Evolutionary conservation across 2,113 vertebrate genomes (phyloP), one percentile per base, ranked within the genome.

Genomic region (Hypocryptadius cinnamomeus): DNA sequence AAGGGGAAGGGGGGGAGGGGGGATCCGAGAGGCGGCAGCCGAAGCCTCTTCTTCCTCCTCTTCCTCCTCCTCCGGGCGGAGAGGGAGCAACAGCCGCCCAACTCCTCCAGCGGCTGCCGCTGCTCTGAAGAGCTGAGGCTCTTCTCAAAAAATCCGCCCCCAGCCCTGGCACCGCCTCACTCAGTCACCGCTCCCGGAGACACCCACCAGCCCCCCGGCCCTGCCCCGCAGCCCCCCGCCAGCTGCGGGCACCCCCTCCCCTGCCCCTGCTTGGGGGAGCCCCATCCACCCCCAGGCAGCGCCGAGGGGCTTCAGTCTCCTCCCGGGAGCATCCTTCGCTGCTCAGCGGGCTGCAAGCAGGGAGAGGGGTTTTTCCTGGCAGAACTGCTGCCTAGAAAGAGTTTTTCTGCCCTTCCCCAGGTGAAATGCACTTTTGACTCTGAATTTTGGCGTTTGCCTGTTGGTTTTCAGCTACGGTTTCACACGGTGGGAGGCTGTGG

Each of bases 11-110:
- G 97, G 96, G 89, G 45, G 96, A 17, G 23, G 57, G 57, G 57
- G n/a, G 59, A 96, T 93, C 59, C 76, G 95, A 97, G 96, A 96
- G 97, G 97, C 97, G 97, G 97, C 97, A 98, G 97, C 92, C 30
- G 47, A 44, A 92, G 78, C 66, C 72, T 96, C 94, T 86, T 95
- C 85, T 86, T 84, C 86, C 57, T 96, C 95, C 69, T 54, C 84
- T 37, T 56, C 94, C 86, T 84, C 89, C 94, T 96, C 96, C 94
- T 95, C 70, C 95, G 97, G 96, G 97, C 96, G 95, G 97, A 98
- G 97, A 97, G 90, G 94, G 93, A 89, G 94, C 92, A 95, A 82
- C 96, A 80, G 97, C 98, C 96, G 93, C 97, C 82, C 87, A 53
- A 79, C 80, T 97, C 95, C 98, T 90, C 95, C 87, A 15, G 94